Base-by-base conservation (phyloP, 2,797 vertebrate genomes). In the Sternotherus odoratus region DNA sequence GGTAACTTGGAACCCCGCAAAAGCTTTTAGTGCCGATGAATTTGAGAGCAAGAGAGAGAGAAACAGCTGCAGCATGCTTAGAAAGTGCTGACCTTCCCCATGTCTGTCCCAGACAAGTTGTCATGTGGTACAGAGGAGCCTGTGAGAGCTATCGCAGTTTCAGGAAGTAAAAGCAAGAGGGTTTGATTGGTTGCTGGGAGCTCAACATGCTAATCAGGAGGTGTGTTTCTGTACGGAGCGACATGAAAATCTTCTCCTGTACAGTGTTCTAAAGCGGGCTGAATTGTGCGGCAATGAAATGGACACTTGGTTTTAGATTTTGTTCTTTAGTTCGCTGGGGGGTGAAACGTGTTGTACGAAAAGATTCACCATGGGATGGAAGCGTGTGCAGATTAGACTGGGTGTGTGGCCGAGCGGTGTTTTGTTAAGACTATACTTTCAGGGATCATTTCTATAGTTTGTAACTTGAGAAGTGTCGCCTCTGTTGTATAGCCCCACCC, bases 371-470 rank as follows among this genome's bases (percentile, higher is more conserved):
- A 23, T 82, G 43, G 2, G 1, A 3, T 15, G 1, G 0, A 0
- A 50, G 83, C 69, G 6, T 51, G n/a, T 36, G 13, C n/a, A 12
- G 2, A 0, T 78, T 28, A 30, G 16, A 1, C 12, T 0, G 81
- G 46, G 33, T 2, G 48, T 30, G 53, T n/a, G 1, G 3, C 4
- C 0, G 0, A 0, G 0, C 0, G 0, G 0, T 0, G 0, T 0
- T 1, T 0, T 23, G 2, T 4, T 36, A 93, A 95, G 87, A 83
- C 82, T 72, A 72, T 72, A 72, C 39, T 72, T 72, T 94, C 69
- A 53, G 56, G 89, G 90, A 94, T 94, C 82, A 92, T 92, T 95
- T 95, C 83, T 95, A 89, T 94, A 94, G 92, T 91, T 30, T 75
- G 23, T 81, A 75, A 92, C 77, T 92, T 36, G 83, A 86, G 88